Evolutionary conservation across 2,113 vertebrate species (phyloP), one percentile per base, ranked within the genome.

Genomic region (Benitochromis conjunctus): DNA sequence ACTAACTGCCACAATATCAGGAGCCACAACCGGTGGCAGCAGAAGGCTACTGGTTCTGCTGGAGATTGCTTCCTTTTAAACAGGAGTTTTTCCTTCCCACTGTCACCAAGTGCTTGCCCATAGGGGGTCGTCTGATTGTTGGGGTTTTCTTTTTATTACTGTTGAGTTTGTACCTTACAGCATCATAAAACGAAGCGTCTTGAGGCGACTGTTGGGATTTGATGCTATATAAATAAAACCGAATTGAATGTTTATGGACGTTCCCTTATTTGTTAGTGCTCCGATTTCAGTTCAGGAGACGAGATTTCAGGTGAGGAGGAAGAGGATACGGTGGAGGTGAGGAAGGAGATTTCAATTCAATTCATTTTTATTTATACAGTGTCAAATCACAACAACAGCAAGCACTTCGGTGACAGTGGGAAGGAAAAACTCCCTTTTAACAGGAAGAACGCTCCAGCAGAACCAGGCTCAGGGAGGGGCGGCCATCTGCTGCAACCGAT

Each of bases 41-140:
- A 64, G 60, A 38, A n/a, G 19, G 34, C 19, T 38, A 3, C 26
- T 26, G 26, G 26, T 26, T 26, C 26, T 26, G 10, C 1, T 0
- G 31, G 18, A 36, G 1, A 31, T 36, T 36, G 36, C 60, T 64
- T 64, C 60, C 10, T 64, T 18, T 64, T 64, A 38, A 64, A 38
- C 31, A 12, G 9, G 31, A 36, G 31, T 64, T 64, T 64, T 36
- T 64, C 31, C 10, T n/a, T 64, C 60, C 60, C 60, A 64, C 31
- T 64, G 31, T 64, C 31, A 0, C 60, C 31, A n/a, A n/a, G 58
- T n/a, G 18, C 9, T 3, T 36, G 18, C 6, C 0, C 0, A 36
- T 12, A 64, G 9, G 31, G 57, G 58, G 18, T 36, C 18, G 0
- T 36, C 0, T 64, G 18, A 36, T 36, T 36, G 31, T 64, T 64